Base-by-base conservation (phyloP, 2,113 vertebrate species). In the Osmerus eperlanus region DNA sequence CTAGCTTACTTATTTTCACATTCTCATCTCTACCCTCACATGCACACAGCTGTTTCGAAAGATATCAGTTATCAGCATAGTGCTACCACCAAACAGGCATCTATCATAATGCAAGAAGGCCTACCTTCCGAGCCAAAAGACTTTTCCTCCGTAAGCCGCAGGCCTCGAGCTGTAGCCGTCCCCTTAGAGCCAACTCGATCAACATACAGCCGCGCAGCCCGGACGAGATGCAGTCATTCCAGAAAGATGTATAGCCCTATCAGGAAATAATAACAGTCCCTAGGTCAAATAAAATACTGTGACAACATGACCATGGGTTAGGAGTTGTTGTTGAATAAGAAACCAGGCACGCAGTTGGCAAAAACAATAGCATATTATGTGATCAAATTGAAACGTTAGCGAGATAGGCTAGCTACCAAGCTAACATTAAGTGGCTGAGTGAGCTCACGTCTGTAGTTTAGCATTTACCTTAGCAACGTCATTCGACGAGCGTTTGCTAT, bases 201-300 rank as follows among this genome's bases (percentile, higher is more conserved):
- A 99, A 88, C 97, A 99, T 99, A 72, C 97, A 99, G 41, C 97
- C 97, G 52, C 97, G 95, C 52, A 99, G 91, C 2, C 97, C 97
- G 8, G 97, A 99, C 2, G 96, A 98, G 88, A 99, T 99, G 86
- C 97, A 99, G 78, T 99, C 97, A 72, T 99, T 99, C 97, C 97
- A 99, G 89, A 99, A 99, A 0, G 97, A 99, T 25, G 97, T 99
- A 87, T 99, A 99, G 72, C 97, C 97, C 97, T 99, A 83, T 1
- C 28, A 25, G 59, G 41, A 64, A 59, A 21, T 36, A 12, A 55
- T 4, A 65, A 3, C 13, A 64, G 62, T 11, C 25, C 16, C 2
- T 12, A 47, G 4, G 6, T 47, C 2, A 2, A 47, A 12, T 47
- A 47, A 0, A 9, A 47, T 9, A 47, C 41, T 47, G 41, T 12